Evolutionary conservation across 1,140 invertebrate species (phyloP).

Genomic region (Drosophila asahinai): DNA sequence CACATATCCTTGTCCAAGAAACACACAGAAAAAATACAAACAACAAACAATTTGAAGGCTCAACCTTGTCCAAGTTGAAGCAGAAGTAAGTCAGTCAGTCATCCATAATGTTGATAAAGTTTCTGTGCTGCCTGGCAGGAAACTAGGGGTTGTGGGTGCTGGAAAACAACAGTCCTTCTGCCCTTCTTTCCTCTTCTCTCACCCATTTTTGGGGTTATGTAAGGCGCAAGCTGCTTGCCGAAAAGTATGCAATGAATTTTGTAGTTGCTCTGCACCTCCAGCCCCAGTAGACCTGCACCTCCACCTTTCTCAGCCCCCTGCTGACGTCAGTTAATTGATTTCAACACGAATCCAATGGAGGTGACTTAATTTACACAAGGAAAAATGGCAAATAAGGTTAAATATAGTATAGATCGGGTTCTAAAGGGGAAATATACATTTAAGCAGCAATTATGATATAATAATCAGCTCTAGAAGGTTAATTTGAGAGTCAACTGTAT

Average conservation of each 20-base stretch:
- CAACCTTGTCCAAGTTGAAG: constrained; percentile 27
- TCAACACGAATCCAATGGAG: constrained; percentile 20
- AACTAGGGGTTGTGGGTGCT: background rate
- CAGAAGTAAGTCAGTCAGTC: constrained; percentile 30
- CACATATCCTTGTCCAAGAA: background rate
- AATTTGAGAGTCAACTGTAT: too few species aligned
- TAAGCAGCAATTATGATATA: too few species aligned
- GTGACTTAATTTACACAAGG: constrained; percentile 15
- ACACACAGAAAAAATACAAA: background rate
- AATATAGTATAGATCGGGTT: background rate
- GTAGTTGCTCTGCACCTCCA: constrained; percentile 3
- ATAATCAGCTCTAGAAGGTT: too few species aligned
- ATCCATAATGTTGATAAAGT: constrained; percentile 56
- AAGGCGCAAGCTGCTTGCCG: constrained; percentile 30
- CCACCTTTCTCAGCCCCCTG: background rate
- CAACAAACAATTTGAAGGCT: constrained; percentile 18
- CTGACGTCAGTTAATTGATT: constrained; percentile 55
- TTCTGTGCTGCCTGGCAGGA: constrained; percentile 28
- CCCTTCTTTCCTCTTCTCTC: background rate
- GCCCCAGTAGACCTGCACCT: constrained; percentile 1
- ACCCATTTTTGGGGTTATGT: constrained; percentile 1
- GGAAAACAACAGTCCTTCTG: constrained; percentile 20
- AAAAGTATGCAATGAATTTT: constrained; percentile 39
- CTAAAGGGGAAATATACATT: background rate
- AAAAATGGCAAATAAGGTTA: background rate